A percentile compares a stretch with the other conserved stretches of the same genome.
These are phyloP conservation scores for Danionella cerebrum DNA, from an alignment of 2,113 vertebrate species.

Conservation along the genomic window DNA sequence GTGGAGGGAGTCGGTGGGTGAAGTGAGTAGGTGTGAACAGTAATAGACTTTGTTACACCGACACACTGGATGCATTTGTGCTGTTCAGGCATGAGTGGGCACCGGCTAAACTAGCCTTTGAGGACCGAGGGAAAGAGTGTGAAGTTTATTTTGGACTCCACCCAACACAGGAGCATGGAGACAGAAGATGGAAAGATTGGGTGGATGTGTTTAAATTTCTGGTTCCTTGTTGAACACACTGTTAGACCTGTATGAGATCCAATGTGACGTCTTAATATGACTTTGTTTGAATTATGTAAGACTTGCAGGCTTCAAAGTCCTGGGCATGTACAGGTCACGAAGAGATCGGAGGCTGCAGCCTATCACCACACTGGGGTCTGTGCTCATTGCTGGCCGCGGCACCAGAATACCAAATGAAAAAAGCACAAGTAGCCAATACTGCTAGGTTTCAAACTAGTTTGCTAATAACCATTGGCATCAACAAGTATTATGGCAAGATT, in stretches of 20 bases:
- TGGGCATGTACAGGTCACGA: no score
- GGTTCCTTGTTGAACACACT: neutral
- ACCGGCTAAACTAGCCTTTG: constrained; percentile 14
- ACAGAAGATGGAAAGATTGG: neutral
- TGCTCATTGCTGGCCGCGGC: no score
- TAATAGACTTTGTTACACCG: neutral
- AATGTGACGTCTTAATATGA: no score
- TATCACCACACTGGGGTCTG: no score
- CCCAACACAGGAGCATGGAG: neutral
- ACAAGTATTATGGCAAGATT: no score
- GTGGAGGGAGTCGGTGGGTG: neutral
- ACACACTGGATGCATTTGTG: constrained; percentile 16
- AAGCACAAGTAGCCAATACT: no score
- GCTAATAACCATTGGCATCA: no score
- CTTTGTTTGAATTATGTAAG: no score
- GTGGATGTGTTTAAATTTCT: neutral
- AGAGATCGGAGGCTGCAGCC: no score
- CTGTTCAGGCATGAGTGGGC: constrained; percentile 14
- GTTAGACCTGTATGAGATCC: neutral
- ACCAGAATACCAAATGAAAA: no score
- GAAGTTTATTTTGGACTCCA: constrained; percentile 3
- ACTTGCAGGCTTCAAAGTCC: no score
- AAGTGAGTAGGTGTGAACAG: constrained; percentile 17
- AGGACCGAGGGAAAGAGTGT: neutral
- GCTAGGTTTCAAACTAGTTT: no score